These are phyloP conservation scores for Eupleurogrammus muticus DNA, from an alignment of 2,797 vertebrate genomes.

Conservation along the genomic window DNA sequence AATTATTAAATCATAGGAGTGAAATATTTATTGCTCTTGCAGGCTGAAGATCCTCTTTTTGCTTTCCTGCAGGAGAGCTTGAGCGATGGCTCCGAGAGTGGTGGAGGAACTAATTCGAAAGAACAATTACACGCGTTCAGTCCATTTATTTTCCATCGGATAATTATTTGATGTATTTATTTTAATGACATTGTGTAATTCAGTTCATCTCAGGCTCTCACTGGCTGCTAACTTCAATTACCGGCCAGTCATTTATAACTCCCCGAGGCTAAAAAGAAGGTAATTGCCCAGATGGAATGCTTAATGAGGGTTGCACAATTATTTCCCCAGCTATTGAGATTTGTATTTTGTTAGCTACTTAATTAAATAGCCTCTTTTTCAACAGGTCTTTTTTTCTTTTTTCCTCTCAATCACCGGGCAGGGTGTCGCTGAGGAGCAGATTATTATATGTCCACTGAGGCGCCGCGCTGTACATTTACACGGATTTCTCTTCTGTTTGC, in stretches of 20 bases:
- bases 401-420: slow-evolving; percentile 40
- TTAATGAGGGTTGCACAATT: slow-evolving; percentile 84
- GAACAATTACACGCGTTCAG: slow-evolving; percentile 70
- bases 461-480: not conserved
- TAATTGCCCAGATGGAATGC: slow-evolving; percentile 81
- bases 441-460: slow-evolving; percentile 37
- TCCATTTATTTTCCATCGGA: slow-evolving; percentile 74
- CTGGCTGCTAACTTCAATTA: slow-evolving; percentile 82
- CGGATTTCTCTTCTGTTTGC: slow-evolving; percentile 8
- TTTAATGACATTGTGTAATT: slow-evolving; percentile 81
- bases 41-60: slow-evolving; percentile 7
- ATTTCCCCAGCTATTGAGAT: slow-evolving; percentile 79
- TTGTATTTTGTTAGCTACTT: slow-evolving; percentile 82
- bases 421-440: slow-evolving; percentile 30
- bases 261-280: slow-evolving; percentile 73
- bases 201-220: slow-evolving; percentile 77
- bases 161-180: slow-evolving; percentile 83
- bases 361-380: slow-evolving; percentile 76
- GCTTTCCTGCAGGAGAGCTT: slow-evolving; percentile 5
- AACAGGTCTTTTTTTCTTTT: slow-evolving; percentile 66
- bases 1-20: slow-evolving; percentile 4
- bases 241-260: slow-evolving; percentile 78
- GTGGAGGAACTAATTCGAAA: slow-evolving; percentile 55
- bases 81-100: slow-evolving; percentile 30
- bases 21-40: slow-evolving; percentile 6